Conservation (phyloP, 1,140 invertebrate genomes). For the Glossosoma conforme region DNA sequence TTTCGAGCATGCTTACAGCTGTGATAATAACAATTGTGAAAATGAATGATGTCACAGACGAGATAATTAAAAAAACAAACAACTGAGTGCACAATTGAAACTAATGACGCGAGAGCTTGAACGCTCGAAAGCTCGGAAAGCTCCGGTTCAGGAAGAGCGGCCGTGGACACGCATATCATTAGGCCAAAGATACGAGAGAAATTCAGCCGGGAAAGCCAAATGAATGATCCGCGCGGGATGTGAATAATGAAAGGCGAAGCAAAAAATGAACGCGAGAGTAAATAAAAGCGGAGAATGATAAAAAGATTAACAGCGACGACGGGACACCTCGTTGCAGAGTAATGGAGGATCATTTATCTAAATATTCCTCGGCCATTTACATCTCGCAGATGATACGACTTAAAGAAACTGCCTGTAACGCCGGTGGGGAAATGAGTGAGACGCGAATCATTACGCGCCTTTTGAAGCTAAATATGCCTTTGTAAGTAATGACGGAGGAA, state of each 20-base stretch:
- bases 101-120: slow-evolving; percentile 29
- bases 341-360: slow-evolving; percentile 32
- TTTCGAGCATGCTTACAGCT: no score
- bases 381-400: slow-evolving; percentile 12
- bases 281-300: slow-evolving; percentile 29
- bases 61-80: no score
- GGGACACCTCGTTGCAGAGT: slow-evolving; percentile 29
- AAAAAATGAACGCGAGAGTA: slow-evolving; percentile 13
- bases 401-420: slow-evolving; percentile 15
- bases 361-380: slow-evolving; percentile 32
- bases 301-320: slow-evolving; percentile 32
- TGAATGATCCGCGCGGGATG: slow-evolving; percentile 29
- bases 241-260: slow-evolving; percentile 26
- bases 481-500: slow-evolving; percentile 2
- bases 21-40: no score
- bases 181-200: slow-evolving; percentile 1
- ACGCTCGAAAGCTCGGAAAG: slow-evolving; percentile 14
- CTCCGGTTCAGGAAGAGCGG: slow-evolving; percentile 9
- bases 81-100: slow-evolving; percentile 31
- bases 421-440: slow-evolving; percentile 1
- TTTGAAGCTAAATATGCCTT: slow-evolving; percentile 7
- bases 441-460: slow-evolving; percentile 4
- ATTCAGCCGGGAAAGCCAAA: slow-evolving; percentile 22
- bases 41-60: no score
- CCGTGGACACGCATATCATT: slow-evolving; percentile 31